Conservation (phyloP, 2,888 invertebrate genomes). For the Aphidoletes aphidimyza region DNA sequence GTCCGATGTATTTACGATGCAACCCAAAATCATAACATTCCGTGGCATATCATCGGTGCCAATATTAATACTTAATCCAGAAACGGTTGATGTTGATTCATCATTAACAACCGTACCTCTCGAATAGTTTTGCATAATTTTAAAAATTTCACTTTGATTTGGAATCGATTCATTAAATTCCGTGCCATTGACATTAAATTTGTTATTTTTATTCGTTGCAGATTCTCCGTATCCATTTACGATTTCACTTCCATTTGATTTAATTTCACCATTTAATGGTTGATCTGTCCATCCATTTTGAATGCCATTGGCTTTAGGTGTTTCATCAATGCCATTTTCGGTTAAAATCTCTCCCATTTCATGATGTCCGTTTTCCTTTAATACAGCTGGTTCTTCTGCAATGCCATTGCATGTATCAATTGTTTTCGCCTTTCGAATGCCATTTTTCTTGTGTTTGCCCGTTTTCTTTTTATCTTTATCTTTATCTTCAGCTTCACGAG, state of each 20-base stretch:
- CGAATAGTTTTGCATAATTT: constrained; percentile 72
- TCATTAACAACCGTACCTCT: constrained; percentile 70
- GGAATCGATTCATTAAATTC: constrained; percentile 69
- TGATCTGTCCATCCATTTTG: too few species aligned
- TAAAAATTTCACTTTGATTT: constrained; percentile 72
- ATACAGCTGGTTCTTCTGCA: not conserved
- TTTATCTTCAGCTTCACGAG: constrained; percentile 70
- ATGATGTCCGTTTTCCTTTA: not conserved
- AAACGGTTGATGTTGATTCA: constrained; percentile 71
- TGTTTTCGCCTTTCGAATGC: not conserved
- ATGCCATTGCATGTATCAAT: not conserved
- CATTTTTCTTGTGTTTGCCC: constrained; percentile 71
- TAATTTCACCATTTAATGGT: not conserved
- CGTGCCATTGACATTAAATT: constrained; percentile 70
- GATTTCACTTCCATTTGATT: not conserved
- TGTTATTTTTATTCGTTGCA: constrained; percentile 65
- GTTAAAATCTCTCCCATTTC: too few species aligned
- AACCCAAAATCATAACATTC: constrained; percentile 75
- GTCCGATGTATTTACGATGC: constrained; percentile 76
- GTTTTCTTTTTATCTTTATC: constrained; percentile 70
- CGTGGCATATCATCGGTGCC: constrained; percentile 69
- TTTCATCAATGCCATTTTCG: too few species aligned
- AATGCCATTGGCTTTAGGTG: too few species aligned
- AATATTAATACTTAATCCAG: constrained; percentile 74
- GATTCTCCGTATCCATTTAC: not conserved